phyloP scores from a whole-genome alignment of 2,888 invertebrate species.

The Pyrrhia umbra region DNA sequence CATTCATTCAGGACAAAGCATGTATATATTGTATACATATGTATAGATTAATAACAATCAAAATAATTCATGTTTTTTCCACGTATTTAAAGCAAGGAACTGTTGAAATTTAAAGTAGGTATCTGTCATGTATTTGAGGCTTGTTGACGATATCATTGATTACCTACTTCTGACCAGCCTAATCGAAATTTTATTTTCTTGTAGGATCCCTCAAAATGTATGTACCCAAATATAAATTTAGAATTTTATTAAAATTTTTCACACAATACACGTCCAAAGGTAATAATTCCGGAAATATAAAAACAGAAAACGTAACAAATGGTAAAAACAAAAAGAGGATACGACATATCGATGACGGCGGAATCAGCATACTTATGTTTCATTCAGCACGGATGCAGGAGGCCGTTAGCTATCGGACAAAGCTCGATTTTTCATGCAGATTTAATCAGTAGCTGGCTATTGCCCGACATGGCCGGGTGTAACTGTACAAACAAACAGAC shows the following conservation, averaged over 20 bases:
- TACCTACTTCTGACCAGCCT: too few species aligned
- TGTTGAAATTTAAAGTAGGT: too few species aligned
- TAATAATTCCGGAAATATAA: conserved; percentile 13
- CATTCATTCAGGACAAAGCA: too few species aligned
- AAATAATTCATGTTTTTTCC: too few species aligned
- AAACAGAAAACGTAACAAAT: conserved; percentile 24
- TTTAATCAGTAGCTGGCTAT: conserved; percentile 80
- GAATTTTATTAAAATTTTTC: too few species aligned
- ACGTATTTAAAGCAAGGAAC: too few species aligned
- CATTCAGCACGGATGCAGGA: conserved; percentile 76
- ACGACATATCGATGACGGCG: conserved; percentile 56
- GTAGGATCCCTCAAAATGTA: too few species aligned
- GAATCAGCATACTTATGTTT: conserved; percentile 77
- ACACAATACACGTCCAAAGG: background rate
- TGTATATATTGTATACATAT: too few species aligned
- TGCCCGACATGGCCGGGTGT: conserved; percentile 52
- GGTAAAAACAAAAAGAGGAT: conserved; percentile 58
- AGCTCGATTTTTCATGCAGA: conserved; percentile 85
- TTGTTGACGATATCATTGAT: too few species aligned
- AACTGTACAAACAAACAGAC: conserved; percentile 67
- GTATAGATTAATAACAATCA: too few species aligned
- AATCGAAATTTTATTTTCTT: too few species aligned
- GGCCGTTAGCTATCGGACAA: conserved; percentile 74
- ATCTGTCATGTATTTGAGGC: too few species aligned
- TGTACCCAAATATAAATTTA: background rate